Evolutionary conservation across 2,888 invertebrate genomes (phyloP).

Genomic region (Strigamia crassipes): DNA sequence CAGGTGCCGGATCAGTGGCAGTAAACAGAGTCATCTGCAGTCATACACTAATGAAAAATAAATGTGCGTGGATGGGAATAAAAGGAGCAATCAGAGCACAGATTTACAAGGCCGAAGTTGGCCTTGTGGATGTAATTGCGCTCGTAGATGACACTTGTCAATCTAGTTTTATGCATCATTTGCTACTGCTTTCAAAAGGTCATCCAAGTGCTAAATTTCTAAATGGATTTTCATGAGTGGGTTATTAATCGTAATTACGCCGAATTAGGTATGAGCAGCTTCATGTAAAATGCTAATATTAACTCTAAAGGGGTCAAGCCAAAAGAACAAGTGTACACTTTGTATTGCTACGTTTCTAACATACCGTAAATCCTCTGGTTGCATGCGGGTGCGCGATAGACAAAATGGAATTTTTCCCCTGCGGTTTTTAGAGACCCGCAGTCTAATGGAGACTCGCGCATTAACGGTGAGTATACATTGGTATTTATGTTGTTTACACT

Average conservation of each 20-base stretch:
- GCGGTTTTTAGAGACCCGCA: no score
- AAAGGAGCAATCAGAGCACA: background rate
- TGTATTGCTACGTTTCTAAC: no score
- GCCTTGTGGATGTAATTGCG: background rate
- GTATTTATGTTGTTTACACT: no score
- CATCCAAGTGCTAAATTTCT: background rate
- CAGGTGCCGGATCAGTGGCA: slow-evolving; percentile 11
- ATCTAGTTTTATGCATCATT: background rate
- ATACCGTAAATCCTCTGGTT: no score
- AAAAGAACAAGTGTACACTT: no score
- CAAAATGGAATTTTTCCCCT: no score
- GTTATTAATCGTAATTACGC: slow-evolving; percentile 9
- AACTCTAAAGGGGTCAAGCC: no score
- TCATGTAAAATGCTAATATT: background rate
- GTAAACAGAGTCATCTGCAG: background rate
- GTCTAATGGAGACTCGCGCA: no score
- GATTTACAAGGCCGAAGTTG: background rate
- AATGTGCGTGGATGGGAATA: background rate
- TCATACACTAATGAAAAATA: slow-evolving; percentile 6
- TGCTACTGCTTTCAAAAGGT: background rate
- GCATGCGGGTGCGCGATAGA: no score
- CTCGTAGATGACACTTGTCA: slow-evolving; percentile 1
- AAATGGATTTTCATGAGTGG: background rate
- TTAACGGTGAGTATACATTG: no score
- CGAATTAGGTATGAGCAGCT: background rate